Percentiles rank a stretch among this genome's conserved stretches.
phyloP scores from a whole-genome alignment of 2,797 vertebrate genomes.

The Erethizon dorsatum region DNA sequence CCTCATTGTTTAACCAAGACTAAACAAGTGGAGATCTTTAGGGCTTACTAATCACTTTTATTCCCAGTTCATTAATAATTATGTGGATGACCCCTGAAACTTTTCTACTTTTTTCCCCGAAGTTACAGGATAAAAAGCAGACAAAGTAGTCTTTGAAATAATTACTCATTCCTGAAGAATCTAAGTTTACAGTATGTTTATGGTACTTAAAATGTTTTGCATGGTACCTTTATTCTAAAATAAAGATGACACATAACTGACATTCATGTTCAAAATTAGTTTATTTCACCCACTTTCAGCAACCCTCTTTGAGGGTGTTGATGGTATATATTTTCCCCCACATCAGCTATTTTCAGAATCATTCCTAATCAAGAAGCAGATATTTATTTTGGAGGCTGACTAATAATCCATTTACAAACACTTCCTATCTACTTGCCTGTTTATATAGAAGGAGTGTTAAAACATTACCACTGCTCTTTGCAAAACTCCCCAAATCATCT shows the following conservation, averaged over 20 bases:
- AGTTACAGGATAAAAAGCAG: background rate
- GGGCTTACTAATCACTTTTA: constrained; percentile 49
- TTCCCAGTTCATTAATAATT: constrained; percentile 65
- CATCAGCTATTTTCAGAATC: background rate
- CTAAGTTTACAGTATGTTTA: background rate
- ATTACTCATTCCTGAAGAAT: background rate
- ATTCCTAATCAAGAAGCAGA: constrained; percentile 7
- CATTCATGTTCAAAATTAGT: background rate
- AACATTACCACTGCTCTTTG: background rate
- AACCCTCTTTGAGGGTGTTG: background rate
- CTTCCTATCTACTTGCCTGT: background rate
- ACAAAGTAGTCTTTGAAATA: background rate
- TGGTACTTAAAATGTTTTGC: background rate
- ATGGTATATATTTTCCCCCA: background rate
- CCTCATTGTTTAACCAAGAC: constrained; percentile 70
- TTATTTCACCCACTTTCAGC: background rate
- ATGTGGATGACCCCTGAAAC: background rate
- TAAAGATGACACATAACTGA: background rate
- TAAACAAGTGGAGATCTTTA: constrained; percentile 73
- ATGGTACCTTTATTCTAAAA: background rate
- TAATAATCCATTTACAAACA: background rate
- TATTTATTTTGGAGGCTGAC: constrained; percentile 46
- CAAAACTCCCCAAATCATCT: background rate
- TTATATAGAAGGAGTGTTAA: background rate
- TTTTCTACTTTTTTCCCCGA: background rate